Evolutionary conservation across 2,888 invertebrate species (phyloP).

Genomic region (Synanthedon tipuliformis): DNA sequence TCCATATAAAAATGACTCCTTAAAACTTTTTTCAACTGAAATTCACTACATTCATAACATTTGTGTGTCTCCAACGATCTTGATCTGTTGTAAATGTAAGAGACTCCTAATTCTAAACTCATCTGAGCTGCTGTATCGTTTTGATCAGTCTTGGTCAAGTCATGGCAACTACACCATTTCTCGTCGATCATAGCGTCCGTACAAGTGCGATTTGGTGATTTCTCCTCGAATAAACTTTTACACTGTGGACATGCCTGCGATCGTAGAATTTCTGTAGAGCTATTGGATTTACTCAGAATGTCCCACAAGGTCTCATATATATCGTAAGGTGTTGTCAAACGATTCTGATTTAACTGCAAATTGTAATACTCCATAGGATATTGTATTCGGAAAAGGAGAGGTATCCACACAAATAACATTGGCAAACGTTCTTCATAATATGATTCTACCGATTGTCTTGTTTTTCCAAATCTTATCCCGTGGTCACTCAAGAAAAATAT

Average conservation of each 20-base stretch:
- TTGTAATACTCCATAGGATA: constrained; percentile 68
- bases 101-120: constrained; percentile 52
- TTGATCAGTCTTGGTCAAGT: constrained; percentile 42
- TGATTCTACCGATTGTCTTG: constrained; percentile 75
- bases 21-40: constrained; percentile 58
- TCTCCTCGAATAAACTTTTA: constrained; percentile 69
- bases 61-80: constrained; percentile 22
- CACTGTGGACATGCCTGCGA: constrained; percentile 73
- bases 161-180: constrained; percentile 82
- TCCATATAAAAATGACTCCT: constrained; percentile 46
- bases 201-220: constrained; percentile 72
- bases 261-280: constrained; percentile 20
- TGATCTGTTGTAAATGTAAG: constrained; percentile 21
- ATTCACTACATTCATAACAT: constrained; percentile 56
- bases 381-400: constrained; percentile 67
- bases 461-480: constrained; percentile 78
- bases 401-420: constrained; percentile 77
- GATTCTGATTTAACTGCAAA: constrained; percentile 72
- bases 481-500: constrained; percentile 82
- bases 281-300: constrained; percentile 62
- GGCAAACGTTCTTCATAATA: constrained; percentile 83
- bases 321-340: constrained; percentile 80
- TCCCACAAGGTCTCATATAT: constrained; percentile 77
- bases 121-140: constrained; percentile 42
- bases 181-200: constrained; percentile 72